These are phyloP conservation scores for Rhabdornis inornatus DNA, from an alignment of 2,113 vertebrate genomes.

Conservation along the genomic window DNA sequence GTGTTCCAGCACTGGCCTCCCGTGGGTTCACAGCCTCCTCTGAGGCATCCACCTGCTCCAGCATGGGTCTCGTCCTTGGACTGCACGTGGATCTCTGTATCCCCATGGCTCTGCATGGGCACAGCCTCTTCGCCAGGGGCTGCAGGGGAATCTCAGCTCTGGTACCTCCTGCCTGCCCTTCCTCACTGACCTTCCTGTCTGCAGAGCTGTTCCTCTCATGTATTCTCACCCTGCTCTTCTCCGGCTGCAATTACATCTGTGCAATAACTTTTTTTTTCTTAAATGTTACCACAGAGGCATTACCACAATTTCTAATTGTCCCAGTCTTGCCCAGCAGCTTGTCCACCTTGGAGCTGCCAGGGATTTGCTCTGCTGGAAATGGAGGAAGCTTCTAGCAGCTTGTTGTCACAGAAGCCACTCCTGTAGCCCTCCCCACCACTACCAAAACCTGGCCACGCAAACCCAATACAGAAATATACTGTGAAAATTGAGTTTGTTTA, in stretches of 20 bases:
- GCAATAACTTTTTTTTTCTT: neutral
- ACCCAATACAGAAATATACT: neutral
- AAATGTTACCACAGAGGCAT: neutral
- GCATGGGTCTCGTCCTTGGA: fast-evolving
- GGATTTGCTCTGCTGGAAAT: neutral
- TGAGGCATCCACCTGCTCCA: neutral
- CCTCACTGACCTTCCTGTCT: neutral
- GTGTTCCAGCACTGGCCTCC: neutral
- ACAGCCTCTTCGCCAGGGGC: fast-evolving
- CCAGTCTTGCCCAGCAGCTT: neutral
- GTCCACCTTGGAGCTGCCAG: neutral
- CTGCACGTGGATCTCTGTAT: neutral
- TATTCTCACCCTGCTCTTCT: neutral
- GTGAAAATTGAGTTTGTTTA: neutral
- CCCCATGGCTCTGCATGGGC: neutral
- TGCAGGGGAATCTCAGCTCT: neutral
- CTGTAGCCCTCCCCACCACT: fast-evolving
- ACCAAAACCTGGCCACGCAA: neutral
- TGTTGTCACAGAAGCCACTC: neutral
- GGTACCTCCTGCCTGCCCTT: neutral
- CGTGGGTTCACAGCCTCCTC: neutral
- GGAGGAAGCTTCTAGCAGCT: neutral
- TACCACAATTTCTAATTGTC: neutral
- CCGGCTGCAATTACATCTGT: neutral
- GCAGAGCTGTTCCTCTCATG: neutral